Percentiles rank a stretch among this genome's conserved stretches.
phyloP scores from a whole-genome alignment of 2,113 vertebrate species.

The Baryphthengus martii region DNA sequence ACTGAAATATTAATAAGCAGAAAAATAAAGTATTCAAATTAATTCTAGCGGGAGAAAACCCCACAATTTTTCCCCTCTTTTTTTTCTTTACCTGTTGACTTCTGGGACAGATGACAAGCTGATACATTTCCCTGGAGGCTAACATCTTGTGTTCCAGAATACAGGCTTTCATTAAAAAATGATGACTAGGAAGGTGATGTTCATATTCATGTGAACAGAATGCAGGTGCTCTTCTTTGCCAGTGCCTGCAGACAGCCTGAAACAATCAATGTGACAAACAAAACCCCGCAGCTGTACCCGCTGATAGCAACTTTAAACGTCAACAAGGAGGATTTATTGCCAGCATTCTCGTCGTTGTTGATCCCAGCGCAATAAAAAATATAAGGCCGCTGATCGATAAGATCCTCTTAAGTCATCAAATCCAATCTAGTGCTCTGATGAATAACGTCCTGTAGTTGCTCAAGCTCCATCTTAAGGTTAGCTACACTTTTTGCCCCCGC shows the following conservation, averaged over 20 bases:
- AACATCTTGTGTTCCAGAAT: background rate
- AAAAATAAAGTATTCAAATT: slow-evolving; percentile 2
- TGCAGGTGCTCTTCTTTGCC: background rate
- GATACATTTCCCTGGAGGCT: background rate
- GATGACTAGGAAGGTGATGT: background rate
- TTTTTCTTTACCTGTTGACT: background rate
- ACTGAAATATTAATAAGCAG: slow-evolving; percentile 46
- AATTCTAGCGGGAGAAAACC: background rate
- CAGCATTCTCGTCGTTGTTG: background rate
- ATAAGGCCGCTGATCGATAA: background rate
- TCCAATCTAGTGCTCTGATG: background rate
- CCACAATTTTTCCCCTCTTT: fast-evolving
- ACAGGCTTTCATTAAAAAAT: slow-evolving; percentile 36
- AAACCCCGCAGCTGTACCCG: background rate
- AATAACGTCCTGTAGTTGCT: background rate
- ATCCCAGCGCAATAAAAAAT: background rate
- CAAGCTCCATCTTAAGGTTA: background rate
- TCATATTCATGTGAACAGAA: slow-evolving; percentile 12
- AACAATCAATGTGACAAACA: background rate
- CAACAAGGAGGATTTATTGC: background rate
- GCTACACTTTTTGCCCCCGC: background rate
- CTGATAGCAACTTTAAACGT: background rate
- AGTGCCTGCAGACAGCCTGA: background rate
- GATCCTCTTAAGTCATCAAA: background rate
- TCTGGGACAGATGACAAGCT: slow-evolving; percentile 8